A percentile compares a stretch with the other conserved stretches of the same genome.
Evolutionary conservation across 2,888 invertebrate genomes (phyloP).

Genomic region (Drosophila suboccidentalis): DNA sequence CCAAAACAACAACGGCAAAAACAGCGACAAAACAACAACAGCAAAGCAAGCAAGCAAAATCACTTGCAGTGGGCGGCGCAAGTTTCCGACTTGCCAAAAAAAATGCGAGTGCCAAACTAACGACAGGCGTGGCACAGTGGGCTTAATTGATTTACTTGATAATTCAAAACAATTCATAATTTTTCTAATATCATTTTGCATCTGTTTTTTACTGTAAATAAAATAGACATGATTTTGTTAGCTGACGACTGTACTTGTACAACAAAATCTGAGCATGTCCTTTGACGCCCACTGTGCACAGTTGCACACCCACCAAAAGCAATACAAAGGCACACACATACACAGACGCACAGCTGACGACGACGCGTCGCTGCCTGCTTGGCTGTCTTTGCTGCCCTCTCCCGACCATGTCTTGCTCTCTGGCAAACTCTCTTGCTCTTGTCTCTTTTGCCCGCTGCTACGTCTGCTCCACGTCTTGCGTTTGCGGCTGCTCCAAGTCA

Average conservation of each 20-base stretch:
- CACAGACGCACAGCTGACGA: slow-evolving; percentile 52
- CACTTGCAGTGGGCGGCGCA: slow-evolving; percentile 53
- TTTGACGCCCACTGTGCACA: slow-evolving; percentile 47
- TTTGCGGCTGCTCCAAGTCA: slow-evolving; percentile 69
- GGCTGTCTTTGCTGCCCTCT: slow-evolving; percentile 16
- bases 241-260: background rate
- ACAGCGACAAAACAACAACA: slow-evolving; percentile 26
- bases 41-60: slow-evolving; percentile 25
- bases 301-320: slow-evolving; percentile 25
- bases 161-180: background rate
- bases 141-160: background rate
- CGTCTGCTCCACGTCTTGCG: slow-evolving; percentile 15
- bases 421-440: slow-evolving; percentile 29
- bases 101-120: slow-evolving; percentile 36
- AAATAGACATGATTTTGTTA: background rate
- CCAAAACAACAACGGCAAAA: slow-evolving; percentile 51
- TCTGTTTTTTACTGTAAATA: background rate
- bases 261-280: slow-evolving; percentile 4
- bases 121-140: slow-evolving; percentile 53
- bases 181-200: background rate
- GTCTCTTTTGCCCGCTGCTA: slow-evolving; percentile 8
- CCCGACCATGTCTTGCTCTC: slow-evolving; percentile 8
- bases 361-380: slow-evolving; percentile 40
- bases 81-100: slow-evolving; percentile 50
- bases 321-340: slow-evolving; percentile 26